Percentiles rank a stretch among this genome's conserved stretches.
These are phyloP conservation scores for Ceratina australensis DNA, from an alignment of 1,140 invertebrate genomes.

Conservation along the genomic window DNA sequence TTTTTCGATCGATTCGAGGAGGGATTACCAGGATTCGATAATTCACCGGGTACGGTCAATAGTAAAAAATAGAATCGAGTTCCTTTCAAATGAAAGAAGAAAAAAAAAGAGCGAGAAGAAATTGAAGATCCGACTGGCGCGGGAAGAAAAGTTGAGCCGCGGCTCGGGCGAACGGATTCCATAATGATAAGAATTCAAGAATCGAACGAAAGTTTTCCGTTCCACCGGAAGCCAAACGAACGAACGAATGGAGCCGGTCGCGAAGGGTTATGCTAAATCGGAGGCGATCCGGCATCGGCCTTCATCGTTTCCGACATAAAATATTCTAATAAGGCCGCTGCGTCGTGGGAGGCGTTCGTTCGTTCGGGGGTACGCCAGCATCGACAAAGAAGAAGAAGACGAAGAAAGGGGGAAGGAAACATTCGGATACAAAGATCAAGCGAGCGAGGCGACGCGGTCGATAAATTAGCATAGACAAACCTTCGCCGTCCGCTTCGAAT, in stretches of 20 bases:
- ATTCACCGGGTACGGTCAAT: constrained; percentile 1
- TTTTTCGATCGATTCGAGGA: not conserved
- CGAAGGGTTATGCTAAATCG: constrained; percentile 9
- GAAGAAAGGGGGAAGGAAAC: constrained; percentile 17
- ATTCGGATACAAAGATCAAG: constrained; percentile 27
- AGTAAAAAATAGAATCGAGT: too few relatives aligned
- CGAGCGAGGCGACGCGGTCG: not conserved
- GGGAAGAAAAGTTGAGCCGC: not conserved
- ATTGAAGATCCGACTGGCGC: not conserved
- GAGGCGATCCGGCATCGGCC: constrained; percentile 18
- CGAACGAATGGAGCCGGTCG: not conserved
- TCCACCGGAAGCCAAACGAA: too few relatives aligned
- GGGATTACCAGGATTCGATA: not conserved
- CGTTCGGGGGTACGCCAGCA: not conserved
- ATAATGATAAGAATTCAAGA: constrained; percentile 15
- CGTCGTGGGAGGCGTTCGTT: constrained; percentile 9
- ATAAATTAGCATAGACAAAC: constrained; percentile 66
- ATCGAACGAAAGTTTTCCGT: too few relatives aligned
- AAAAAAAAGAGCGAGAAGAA: constrained; percentile 2
- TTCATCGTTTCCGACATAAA: constrained; percentile 45
- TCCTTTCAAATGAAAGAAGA: too few relatives aligned
- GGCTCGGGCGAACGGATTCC: not conserved
- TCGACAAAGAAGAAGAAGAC: constrained; percentile 25
- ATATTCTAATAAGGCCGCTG: constrained; percentile 55
- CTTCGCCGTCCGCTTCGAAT: constrained; percentile 51